phyloP scores from a whole-genome alignment of 2,888 invertebrate genomes.

The Philereme vetulata region DNA sequence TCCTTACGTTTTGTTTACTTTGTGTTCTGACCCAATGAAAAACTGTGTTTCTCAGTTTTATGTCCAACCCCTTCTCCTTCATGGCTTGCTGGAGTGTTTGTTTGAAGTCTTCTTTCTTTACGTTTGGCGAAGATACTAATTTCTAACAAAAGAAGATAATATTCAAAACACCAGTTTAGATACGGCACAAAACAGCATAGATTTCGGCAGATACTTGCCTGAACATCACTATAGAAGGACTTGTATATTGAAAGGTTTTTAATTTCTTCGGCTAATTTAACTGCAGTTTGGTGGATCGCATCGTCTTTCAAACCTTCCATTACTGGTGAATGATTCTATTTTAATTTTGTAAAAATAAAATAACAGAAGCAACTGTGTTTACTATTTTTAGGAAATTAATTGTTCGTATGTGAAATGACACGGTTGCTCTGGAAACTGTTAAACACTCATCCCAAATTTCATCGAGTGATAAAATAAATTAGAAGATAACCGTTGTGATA shows the following conservation, averaged over 20 bases:
- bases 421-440: slow-evolving; percentile 60
- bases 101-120: slow-evolving; percentile 91
- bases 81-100: slow-evolving; percentile 89
- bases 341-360: slow-evolving; percentile 64
- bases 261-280: slow-evolving; percentile 91
- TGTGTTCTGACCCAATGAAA: slow-evolving; percentile 90
- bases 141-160: slow-evolving; percentile 79
- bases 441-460: slow-evolving; percentile 44
- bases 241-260: slow-evolving; percentile 90
- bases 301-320: slow-evolving; percentile 85
- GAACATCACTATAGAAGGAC: slow-evolving; percentile 90
- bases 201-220: slow-evolving; percentile 77
- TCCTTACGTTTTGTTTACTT: slow-evolving; percentile 69
- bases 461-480: not conserved
- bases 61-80: slow-evolving; percentile 91
- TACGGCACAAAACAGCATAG: not conserved
- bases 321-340: slow-evolving; percentile 47
- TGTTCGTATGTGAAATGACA: slow-evolving; percentile 54
- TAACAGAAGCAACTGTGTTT: slow-evolving; percentile 62
- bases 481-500: not conserved
- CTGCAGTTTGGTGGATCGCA: slow-evolving; percentile 88
- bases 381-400: slow-evolving; percentile 68
- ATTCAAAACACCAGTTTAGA: not conserved
- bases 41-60: slow-evolving; percentile 92
- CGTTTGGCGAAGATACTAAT: slow-evolving; percentile 89